phyloP scores from a whole-genome alignment of 2,797 vertebrate genomes.

The Nannoperca obscura region DNA sequence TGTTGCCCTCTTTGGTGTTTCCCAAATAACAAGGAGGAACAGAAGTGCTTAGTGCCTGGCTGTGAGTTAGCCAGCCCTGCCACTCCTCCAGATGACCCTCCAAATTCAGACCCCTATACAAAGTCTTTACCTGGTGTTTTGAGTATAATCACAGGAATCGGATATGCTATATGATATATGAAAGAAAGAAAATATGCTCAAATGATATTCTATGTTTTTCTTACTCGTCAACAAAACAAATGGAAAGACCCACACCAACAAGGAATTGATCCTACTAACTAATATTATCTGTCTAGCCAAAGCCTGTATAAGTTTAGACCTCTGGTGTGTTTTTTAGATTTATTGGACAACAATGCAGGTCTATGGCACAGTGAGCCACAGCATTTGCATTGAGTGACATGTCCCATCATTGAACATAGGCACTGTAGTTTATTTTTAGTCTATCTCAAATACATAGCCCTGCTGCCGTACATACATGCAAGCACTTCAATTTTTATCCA shows the following conservation, averaged over 20 bases:
- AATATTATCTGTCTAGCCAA: background rate
- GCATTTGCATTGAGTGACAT: background rate
- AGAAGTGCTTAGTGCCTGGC: conserved; percentile 3
- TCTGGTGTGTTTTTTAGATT: background rate
- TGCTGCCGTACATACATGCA: background rate
- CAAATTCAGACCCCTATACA: conserved; percentile 24
- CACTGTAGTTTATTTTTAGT: background rate
- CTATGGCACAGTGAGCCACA: no score
- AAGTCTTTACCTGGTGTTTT: conserved; percentile 30
- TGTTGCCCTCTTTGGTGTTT: background rate
- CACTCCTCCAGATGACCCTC: conserved; percentile 33
- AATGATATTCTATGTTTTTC: background rate
- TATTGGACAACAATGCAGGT: no score
- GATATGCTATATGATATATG: background rate
- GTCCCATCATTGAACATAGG: background rate
- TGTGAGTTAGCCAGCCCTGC: conserved; percentile 3
- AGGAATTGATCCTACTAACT: background rate
- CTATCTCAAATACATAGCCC: background rate
- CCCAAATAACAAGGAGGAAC: conserved; percentile 10
- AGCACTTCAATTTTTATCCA: background rate
- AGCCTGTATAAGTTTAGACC: background rate
- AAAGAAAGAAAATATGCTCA: no score
- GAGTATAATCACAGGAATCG: conserved; percentile 1
- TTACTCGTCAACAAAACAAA: background rate
- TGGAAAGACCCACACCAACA: background rate